Base-by-base conservation (phyloP, 2,888 invertebrate species). In the Eupithecia centaureata region DNA sequence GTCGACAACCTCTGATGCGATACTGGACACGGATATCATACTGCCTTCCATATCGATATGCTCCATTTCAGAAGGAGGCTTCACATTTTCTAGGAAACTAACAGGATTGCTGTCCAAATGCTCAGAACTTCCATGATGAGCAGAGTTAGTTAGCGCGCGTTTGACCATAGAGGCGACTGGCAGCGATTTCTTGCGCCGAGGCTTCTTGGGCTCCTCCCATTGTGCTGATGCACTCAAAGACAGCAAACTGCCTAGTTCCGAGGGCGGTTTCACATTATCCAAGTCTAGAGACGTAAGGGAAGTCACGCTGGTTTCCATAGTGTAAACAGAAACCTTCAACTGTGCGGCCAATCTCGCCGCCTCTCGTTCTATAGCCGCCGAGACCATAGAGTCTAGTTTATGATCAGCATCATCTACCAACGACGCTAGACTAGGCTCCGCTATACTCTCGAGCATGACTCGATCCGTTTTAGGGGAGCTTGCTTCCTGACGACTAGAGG, bases 21-120 rank as follows among this genome's bases (percentile, higher is more conserved):
- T 96, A 82, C 97, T 97, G 0, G 96, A 96, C 0, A 97, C 96
- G 65, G 97, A 97, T 15, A 96, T 91, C 95, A 97, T 96, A 73
- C 97, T 97, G 71, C 95, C 95, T 74, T 96, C 96, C 95, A 96
- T 95, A 77, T 98, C 97, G 5, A 96, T 85, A 77, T 95, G 94
- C 67, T 96, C 96, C 95, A 97, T 96, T 73, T 96, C 94, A 0
- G 97, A 97, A 0, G 98, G 97, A 3, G 97, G 97, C 82, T 97
- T 97, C 3, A 97, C 95, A 72, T 96, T 96, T 35, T 98, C 97
- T 33, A 97, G 87, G 81, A 97, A 96, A 77, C 95, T 95, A 33
- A 88, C 82, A 0, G 93, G 92, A 59, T 87, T 94, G 71, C 94
- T 94, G 77, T 95, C 95, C 22, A 95, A 80, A 77, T 95, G 95